Base-by-base conservation (phyloP, 2,888 invertebrate species). In the Trichopoda pennipes region DNA sequence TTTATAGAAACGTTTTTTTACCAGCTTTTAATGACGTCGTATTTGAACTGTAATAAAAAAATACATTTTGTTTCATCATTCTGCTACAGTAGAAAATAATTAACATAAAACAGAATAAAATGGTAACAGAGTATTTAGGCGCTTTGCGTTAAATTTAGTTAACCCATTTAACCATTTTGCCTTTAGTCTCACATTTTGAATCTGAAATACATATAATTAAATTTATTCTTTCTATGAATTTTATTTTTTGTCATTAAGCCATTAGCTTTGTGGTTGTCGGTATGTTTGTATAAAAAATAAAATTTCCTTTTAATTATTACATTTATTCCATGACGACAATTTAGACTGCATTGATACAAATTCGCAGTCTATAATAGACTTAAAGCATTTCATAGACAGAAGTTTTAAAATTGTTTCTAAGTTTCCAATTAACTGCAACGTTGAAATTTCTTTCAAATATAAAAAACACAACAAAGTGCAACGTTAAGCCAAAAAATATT, bases 1-100 rank as follows among this genome's bases (percentile, higher is more conserved):
- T n/a, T 63, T 17, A 14, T 44, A 23, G 35, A 53, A 14, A 19
- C 51, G n/a, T 55, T 55, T 74, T 14, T 74, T 17, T 53, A 61
- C 3, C 32, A 70, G 63, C 12, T 38, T 42, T 69, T 23, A 77
- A 28, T 69, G 35, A 32, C 14, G 12, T 19, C 23, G 23, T 21
- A 8, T 63, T n/a, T 38, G 8, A 66, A 70, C 77, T 78, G 56
- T 42, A 78, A 78, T 32, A 10, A 53, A 49, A 66, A 63, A 49
- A 10, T 10, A 49, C 1, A 17, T 49, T 17, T 49, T 49, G 9
- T 17, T 12, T 17, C 4, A n/a, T 44, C 44, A n/a, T 49, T 9
- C 1, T 1, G 47, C 6, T 17, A n/a, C n/a, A 47, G 17, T n/a
- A 2, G 16, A 49, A 49, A 49, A 49, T 44, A 49, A 49, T 6